Conservation (phyloP, 2,888 invertebrate genomes). For the Hydroisotoma schaefferi region DNA sequence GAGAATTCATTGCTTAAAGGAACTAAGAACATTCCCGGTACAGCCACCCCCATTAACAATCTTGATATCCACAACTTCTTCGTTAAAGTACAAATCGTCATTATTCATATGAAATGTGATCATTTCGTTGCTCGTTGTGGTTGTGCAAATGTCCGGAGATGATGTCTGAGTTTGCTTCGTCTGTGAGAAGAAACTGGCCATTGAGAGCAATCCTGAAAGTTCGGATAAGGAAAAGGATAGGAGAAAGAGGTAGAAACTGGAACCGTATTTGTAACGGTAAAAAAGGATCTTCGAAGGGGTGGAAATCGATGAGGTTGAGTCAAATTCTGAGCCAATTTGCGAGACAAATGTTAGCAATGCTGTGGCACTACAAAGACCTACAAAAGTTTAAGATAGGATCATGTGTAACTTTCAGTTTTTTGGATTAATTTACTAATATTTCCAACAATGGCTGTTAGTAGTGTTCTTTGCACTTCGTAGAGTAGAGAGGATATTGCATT, state of each 20-base stretch:
- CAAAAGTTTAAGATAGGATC: neutral
- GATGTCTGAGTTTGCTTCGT: too few relatives aligned
- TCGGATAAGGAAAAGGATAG: conserved; percentile 45
- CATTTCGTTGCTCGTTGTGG: too few relatives aligned
- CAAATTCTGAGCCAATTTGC: conserved; percentile 47
- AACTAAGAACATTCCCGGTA: too few relatives aligned
- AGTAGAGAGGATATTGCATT: neutral
- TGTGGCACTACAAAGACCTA: conserved; percentile 46
- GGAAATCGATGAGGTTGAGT: conserved; percentile 43
- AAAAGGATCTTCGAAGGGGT: conserved; percentile 43
- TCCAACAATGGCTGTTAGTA: neutral
- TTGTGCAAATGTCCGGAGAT: too few relatives aligned
- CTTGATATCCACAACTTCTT: too few relatives aligned
- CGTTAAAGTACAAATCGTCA: too few relatives aligned
- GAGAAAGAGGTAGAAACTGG: conserved; percentile 46
- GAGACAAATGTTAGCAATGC: conserved; percentile 47
- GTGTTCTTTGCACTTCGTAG: neutral
- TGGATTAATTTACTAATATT: neutral
- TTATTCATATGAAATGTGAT: too few relatives aligned
- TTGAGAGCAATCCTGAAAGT: conserved; percentile 45
- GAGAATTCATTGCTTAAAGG: too few relatives aligned
- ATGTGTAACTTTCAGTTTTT: too few relatives aligned
- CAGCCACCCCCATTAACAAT: too few relatives aligned
- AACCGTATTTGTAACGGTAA: conserved; percentile 47
- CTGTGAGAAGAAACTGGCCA: conserved; percentile 47